Evolutionary conservation across 2,888 invertebrate species (phyloP), one percentile per base, ranked within the genome.

Genomic region (Magallana nippona): DNA sequence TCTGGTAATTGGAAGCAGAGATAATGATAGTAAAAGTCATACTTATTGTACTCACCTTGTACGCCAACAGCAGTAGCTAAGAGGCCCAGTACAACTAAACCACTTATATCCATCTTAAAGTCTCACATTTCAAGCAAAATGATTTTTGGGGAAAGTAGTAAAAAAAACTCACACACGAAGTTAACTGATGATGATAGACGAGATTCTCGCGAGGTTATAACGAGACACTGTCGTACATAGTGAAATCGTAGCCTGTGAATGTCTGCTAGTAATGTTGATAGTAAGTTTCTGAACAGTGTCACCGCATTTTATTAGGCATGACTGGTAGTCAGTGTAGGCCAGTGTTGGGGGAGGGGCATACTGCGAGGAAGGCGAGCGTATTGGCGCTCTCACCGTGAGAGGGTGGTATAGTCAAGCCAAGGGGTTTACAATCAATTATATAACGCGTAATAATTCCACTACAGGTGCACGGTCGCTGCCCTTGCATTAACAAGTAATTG

Each of bases 161-260:
- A 71, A 71, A 71, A 71, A 71, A 71, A 32, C 71, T 71, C 71
- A 71, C 71, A 71, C 71, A 71, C 71, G 71, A 71, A 71, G 71
- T 71, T 71, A 32, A 71, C 11, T 71, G 27, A 71, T 71, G 27
- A 71, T 71, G 71, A 71, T 71, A 71, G 71, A 71, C 71, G 19
- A 27, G 71, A 11, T 71, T 71, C 15, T 71, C 22, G 19, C 27
- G 27, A 32, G 15, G 22, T 71, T 71, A 71, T 13, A 32, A 27
- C 71, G 71, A 71, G 71, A 71, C 71, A 27, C 27, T 27, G 27
- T 27, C 71, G 27, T 27, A 22, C 19, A 71, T 71, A 15, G 27
- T 71, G 11, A 71, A 13, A 63, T 19, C 27, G 63, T 10, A 71
- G 71, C 71, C 22, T 32, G 71, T 71, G 71, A 27, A 13, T 27